Conservation (phyloP, 1,140 invertebrate genomes). For the Papilio polyxenes region DNA sequence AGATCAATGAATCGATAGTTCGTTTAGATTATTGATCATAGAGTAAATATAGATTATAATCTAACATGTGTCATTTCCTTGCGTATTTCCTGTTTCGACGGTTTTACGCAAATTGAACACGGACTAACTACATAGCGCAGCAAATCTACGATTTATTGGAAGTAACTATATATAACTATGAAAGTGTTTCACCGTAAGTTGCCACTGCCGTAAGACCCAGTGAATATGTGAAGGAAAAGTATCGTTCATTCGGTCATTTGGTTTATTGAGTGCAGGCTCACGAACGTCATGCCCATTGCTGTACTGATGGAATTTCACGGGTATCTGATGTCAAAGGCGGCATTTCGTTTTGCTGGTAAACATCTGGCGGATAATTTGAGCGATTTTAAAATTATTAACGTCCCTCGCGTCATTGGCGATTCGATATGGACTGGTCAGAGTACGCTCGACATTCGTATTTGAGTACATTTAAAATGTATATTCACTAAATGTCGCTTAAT, state of each 20-base stretch:
- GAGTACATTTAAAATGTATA: not conserved
- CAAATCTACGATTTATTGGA: too few relatives aligned
- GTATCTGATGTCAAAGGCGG: conserved; percentile 43
- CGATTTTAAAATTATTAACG: conserved; percentile 47
- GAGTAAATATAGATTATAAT: too few relatives aligned
- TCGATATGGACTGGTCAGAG: conserved; percentile 31
- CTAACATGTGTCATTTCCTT: too few relatives aligned
- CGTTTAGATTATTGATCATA: too few relatives aligned
- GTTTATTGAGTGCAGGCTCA: not conserved
- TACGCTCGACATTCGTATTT: conserved; percentile 3
- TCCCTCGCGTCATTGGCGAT: conserved; percentile 30
- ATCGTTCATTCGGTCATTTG: conserved; percentile 9
- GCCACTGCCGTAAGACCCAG: too few relatives aligned
- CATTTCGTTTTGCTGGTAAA: conserved; percentile 37
- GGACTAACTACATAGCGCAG: too few relatives aligned
- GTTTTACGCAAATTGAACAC: too few relatives aligned
- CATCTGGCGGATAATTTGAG: conserved; percentile 45
- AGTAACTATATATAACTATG: too few relatives aligned
- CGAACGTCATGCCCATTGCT: not conserved
- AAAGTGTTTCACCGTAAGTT: too few relatives aligned
- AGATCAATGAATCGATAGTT: too few relatives aligned
- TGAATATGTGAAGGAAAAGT: not conserved
- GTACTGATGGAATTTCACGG: conserved; percentile 38
- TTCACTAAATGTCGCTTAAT: not conserved
- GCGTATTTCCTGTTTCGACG: too few relatives aligned